These are phyloP conservation scores for Pristiophorus japonicus DNA, from an alignment of 2,113 vertebrate genomes.

Conservation along the genomic window DNA sequence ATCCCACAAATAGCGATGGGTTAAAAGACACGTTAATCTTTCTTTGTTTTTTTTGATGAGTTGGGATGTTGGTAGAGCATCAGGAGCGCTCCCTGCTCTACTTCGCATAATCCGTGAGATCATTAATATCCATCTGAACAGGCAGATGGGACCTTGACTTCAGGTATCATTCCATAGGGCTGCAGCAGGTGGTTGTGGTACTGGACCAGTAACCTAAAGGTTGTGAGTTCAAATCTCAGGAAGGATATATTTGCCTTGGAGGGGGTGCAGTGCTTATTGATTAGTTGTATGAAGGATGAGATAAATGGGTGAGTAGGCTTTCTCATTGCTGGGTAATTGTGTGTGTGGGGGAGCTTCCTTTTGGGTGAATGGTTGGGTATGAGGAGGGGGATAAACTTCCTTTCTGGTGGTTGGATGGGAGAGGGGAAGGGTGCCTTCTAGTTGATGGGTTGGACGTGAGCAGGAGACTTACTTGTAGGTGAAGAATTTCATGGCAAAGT, in stretches of 20 bases:
- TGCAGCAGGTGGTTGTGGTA: background rate
- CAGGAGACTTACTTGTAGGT: background rate
- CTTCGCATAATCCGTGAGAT: background rate
- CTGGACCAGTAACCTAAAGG: background rate
- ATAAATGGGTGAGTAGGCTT: background rate
- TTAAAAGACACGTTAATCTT: background rate
- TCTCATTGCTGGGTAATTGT: background rate
- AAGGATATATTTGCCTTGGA: background rate
- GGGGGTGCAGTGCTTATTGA: background rate
- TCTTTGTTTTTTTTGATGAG: constrained; percentile 1
- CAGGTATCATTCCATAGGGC: background rate
- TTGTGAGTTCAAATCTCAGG: background rate
- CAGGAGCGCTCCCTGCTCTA: background rate
- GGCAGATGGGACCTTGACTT: background rate
- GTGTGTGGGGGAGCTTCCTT: background rate
- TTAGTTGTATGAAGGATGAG: background rate
- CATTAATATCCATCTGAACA: background rate
- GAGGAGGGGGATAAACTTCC: background rate
- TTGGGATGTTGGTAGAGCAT: background rate
- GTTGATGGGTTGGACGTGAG: background rate
- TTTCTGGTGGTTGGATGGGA: background rate
- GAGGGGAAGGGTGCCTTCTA: no score
- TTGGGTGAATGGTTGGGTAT: background rate
- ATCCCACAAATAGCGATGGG: background rate
- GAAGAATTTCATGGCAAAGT: background rate